Percentiles rank a stretch among this genome's conserved stretches.
These are phyloP conservation scores for Heterodera carotae DNA, from an alignment of 1,140 invertebrate species.

Conservation along the genomic window DNA sequence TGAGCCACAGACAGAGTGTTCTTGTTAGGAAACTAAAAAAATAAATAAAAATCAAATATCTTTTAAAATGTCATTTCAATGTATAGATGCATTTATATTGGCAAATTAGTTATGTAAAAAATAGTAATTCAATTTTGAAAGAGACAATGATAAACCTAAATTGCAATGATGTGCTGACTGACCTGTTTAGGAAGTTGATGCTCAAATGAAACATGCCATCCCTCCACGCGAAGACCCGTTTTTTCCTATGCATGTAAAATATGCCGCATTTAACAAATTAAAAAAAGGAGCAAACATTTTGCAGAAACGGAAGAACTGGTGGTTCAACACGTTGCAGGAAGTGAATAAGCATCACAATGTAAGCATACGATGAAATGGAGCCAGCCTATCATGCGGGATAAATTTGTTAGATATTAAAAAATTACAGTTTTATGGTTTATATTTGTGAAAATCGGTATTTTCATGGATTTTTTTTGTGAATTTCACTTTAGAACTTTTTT, in stretches of 20 bases:
- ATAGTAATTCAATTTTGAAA: neutral
- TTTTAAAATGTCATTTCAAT: neutral
- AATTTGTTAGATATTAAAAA: too few relatives aligned
- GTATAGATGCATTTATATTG: too few relatives aligned
- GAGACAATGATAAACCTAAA: too few relatives aligned
- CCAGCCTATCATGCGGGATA: too few relatives aligned
- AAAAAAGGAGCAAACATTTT: conserved; percentile 8
- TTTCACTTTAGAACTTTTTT: too few relatives aligned
- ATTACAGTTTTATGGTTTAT: too few relatives aligned
- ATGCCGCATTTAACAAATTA: neutral
- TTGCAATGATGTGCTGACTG: too few relatives aligned
- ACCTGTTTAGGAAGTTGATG: conserved; percentile 12
- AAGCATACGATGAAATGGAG: conserved; percentile 25
- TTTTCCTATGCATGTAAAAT: neutral
- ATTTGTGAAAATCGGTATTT: too few relatives aligned
- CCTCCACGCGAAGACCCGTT: conserved; percentile 2
- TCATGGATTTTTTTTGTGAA: too few relatives aligned
- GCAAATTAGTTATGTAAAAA: too few relatives aligned
- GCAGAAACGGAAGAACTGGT: conserved; percentile 30
- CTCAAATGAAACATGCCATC: conserved; percentile 29
- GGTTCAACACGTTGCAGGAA: conserved; percentile 31
- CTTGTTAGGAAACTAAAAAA: neutral
- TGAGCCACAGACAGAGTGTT: conserved; percentile 26
- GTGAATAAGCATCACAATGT: conserved; percentile 33
- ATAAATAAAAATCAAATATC: neutral